Conservation (phyloP, 2,113 vertebrate species). For the Epinephelus moara region DNA sequence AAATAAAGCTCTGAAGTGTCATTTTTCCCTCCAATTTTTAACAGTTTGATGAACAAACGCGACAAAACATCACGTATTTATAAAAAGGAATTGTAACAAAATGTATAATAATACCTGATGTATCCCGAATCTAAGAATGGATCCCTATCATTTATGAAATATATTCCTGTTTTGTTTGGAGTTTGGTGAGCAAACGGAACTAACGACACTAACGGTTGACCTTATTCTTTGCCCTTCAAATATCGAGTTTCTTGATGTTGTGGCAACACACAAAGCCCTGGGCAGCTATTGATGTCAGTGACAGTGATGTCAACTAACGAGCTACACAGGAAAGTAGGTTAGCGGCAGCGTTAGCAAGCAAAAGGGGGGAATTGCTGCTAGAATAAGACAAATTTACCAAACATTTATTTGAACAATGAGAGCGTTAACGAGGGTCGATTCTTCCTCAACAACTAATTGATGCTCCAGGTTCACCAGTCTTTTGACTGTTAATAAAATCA, state of each 20-base stretch:
- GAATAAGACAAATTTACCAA: not conserved
- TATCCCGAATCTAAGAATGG: not conserved
- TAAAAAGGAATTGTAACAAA: not conserved
- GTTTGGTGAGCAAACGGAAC: not conserved
- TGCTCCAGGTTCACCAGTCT: not conserved
- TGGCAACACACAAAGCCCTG: conserved; percentile 51
- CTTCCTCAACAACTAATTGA: not conserved
- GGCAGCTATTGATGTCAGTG: conserved; percentile 59
- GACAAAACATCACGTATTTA: not conserved
- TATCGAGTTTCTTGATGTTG: conserved; percentile 61
- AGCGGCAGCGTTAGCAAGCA: not conserved
- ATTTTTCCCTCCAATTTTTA: no score
- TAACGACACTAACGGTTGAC: not conserved
- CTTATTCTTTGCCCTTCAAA: conserved; percentile 71
- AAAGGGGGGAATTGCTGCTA: accelerated
- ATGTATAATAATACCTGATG: not conserved
- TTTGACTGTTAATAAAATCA: conserved; percentile 5
- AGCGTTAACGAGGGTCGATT: not conserved
- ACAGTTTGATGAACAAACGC: no score
- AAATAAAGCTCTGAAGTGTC: no score
- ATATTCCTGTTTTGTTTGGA: not conserved
- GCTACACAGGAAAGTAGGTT: not conserved
- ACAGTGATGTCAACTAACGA: not conserved
- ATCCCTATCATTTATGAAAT: not conserved
- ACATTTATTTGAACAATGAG: not conserved